A percentile compares a stretch with the other conserved stretches of the same genome.
These are phyloP conservation scores for Origma solitaria DNA, from an alignment of 2,113 vertebrate species.

Conservation along the genomic window DNA sequence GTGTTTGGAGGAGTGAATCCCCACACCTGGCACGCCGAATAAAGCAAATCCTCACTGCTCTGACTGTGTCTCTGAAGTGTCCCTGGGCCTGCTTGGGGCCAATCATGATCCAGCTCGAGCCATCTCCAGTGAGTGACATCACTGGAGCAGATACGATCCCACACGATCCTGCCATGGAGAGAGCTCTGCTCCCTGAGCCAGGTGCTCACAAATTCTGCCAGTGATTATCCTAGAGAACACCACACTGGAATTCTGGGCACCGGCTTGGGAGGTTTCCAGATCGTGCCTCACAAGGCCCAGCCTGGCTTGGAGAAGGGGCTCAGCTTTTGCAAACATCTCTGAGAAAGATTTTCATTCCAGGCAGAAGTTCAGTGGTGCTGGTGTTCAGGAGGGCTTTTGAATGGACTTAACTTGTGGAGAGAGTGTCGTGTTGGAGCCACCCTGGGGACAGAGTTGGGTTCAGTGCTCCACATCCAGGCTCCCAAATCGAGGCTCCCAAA, in stretches of 20 bases:
- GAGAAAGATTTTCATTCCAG: background rate
- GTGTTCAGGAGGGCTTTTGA: background rate
- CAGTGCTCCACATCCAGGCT: background rate
- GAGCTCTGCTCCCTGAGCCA: background rate
- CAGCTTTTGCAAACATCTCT: background rate
- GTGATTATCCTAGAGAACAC: background rate
- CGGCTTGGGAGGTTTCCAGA: background rate
- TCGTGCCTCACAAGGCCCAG: too few species aligned
- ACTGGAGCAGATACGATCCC: background rate
- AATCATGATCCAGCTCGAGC: background rate
- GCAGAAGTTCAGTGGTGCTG: background rate
- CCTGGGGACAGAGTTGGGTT: rapidly evolving
- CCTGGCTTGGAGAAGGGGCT: background rate
- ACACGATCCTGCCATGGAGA: background rate
- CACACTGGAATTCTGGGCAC: background rate
- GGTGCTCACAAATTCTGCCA: background rate
- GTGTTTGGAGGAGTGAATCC: too few species aligned
- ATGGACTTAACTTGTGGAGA: background rate
- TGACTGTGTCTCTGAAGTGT: too few species aligned
- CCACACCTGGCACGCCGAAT: too few species aligned
- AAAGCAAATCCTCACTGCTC: too few species aligned
- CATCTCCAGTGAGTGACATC: background rate
- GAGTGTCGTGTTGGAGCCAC: rapidly evolving
- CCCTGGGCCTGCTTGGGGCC: too few species aligned
- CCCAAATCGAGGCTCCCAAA: rapidly evolving